These are phyloP conservation scores for Conus betulinus DNA, from an alignment of 1,140 invertebrate genomes.

Conservation along the genomic window DNA sequence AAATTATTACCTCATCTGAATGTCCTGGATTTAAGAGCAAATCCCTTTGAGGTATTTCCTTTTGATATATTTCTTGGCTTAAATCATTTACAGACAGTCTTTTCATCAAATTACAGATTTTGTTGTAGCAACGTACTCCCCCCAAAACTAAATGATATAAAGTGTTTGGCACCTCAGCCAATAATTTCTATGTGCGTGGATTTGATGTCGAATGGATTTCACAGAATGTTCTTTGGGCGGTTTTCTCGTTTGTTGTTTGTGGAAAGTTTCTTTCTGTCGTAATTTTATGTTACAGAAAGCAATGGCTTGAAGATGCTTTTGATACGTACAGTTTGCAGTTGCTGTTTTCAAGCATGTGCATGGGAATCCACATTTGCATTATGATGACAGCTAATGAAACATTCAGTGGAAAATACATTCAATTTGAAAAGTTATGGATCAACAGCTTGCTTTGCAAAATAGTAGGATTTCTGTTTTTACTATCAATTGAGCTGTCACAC, in stretches of 20 bases:
- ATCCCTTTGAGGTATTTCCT: background rate
- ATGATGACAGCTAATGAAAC: background rate
- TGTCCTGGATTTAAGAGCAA: background rate
- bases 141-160: background rate
- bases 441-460: background rate
- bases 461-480: background rate
- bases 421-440: background rate
- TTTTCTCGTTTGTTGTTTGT: background rate
- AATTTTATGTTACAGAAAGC: background rate
- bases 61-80: background rate
- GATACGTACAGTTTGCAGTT: background rate
- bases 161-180: background rate
- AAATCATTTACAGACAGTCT: background rate
- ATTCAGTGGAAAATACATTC: background rate
- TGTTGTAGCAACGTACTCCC: background rate
- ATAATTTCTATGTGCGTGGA: background rate
- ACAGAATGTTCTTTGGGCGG: background rate
- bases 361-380: background rate
- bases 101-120: background rate
- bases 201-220: background rate
- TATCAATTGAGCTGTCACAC: background rate
- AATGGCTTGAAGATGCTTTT: background rate
- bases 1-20: background rate
- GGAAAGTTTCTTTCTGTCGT: background rate
- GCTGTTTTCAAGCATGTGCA: background rate